Base-by-base conservation (phyloP, 1,140 invertebrate genomes). In the Monomorium pharaonis region DNA sequence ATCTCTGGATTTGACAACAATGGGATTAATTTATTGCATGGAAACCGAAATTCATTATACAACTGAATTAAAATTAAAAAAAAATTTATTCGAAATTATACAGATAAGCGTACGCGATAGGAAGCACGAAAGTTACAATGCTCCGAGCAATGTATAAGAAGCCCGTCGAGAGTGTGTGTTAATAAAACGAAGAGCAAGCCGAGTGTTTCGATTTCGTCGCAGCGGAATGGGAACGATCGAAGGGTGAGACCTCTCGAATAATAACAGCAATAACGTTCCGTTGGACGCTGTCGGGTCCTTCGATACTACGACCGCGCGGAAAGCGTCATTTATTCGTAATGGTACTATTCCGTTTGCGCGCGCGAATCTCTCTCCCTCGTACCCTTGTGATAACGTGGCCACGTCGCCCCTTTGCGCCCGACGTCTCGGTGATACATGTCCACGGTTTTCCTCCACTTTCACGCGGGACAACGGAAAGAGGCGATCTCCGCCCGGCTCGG, bases 301-400 rank as follows among this genome's bases (percentile, higher is more conserved):
- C 63, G 18, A 56, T 67, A 56, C 30, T 24, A 30, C 49, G 33
- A 49, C 75, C 10, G 24, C 10, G 24, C n/a, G 1, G 56, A 69
- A 77, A 77, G 60, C 69, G 33, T 89, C 88, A 90, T 90, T 90
- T 88, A 90, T 90, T 90, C 83, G 76, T 89, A 90, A 89, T 88
- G 77, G 76, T n/a, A 49, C 14, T n/a, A 44, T 85, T 72, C 49
- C 58, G 44, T 72, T 72, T 33, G 72, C 56, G 44, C 37, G 51
- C 27, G 51, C 58, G 51, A 42, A 47, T 77, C 51, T 49, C n/a
- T 51, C 21, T n/a, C 37, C 24, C 33, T 2, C 18, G 12, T 18
- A 54, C 3, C 42, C 42, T 47, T 37, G 14, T 83, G 88, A 89
- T 88, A 80, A 88, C 24, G 47, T 18, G 4, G 37, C 12, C 63